phyloP scores from a whole-genome alignment of 2,113 vertebrate genomes.

The Ctenomys sociabilis region DNA sequence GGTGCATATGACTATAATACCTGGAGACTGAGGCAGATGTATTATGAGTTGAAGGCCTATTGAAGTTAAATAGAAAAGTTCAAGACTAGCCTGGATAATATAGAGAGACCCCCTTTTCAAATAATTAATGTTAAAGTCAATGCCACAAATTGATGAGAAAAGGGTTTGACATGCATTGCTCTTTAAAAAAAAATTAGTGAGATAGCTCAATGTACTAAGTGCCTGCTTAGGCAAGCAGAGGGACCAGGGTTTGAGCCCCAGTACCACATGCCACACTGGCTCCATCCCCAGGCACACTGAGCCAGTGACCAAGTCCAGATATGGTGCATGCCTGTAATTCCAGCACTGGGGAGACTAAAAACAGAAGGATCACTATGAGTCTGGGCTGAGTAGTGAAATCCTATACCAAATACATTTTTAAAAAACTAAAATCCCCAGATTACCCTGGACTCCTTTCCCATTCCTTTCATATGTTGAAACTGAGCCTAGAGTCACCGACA shows the following conservation, averaged over 20 bases:
- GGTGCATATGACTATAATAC: neutral
- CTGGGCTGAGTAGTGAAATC: too few species aligned
- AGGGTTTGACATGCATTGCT: neutral
- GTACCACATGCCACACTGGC: too few species aligned
- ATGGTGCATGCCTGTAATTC: too few species aligned
- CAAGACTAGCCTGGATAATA: neutral
- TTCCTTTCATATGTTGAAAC: neutral
- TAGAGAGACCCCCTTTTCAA: neutral
- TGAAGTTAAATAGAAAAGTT: neutral
- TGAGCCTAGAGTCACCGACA: conserved; percentile 5
- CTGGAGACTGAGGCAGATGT: neutral
- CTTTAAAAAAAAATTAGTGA: neutral
- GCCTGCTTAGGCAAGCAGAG: too few species aligned
- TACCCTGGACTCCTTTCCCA: neutral
- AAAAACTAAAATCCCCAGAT: neutral
- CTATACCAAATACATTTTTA: too few species aligned
- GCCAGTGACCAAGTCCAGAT: too few species aligned
- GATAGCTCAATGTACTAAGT: too few species aligned
- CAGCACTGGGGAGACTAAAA: too few species aligned
- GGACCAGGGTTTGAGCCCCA: too few species aligned
- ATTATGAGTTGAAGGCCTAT: neutral
- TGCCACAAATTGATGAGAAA: neutral
- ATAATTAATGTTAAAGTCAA: neutral
- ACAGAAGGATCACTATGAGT: too few species aligned
- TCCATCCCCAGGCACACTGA: too few species aligned